phyloP scores from a whole-genome alignment of 1,140 invertebrate genomes.

The Dryas iulia region DNA sequence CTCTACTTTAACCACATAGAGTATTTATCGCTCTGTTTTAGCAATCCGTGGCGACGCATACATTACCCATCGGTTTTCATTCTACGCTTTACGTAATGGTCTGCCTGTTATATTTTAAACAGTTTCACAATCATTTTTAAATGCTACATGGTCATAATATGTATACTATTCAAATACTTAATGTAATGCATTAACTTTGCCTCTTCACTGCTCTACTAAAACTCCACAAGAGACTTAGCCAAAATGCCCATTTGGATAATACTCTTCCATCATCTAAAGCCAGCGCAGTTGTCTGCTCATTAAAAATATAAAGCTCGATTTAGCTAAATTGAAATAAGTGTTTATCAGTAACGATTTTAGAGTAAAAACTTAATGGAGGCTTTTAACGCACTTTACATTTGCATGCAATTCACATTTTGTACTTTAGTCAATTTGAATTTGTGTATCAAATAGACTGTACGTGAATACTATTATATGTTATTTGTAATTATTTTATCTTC shows the following conservation, averaged over 20 bases:
- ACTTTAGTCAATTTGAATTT: background rate
- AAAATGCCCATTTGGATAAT: constrained; percentile 3
- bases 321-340: background rate
- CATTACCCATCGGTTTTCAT: constrained; percentile 43
- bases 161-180: constrained; percentile 9
- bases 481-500: background rate
- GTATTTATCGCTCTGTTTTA: constrained; percentile 6
- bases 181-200: constrained; percentile 17
- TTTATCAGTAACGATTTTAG: background rate
- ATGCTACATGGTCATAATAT: constrained; percentile 16
- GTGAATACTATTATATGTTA: background rate
- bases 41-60: constrained; percentile 46
- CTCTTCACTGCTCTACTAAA: constrained; percentile 6
- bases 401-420: background rate
- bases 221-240: background rate
- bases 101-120: constrained; percentile 12
- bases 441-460: background rate
- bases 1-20: constrained; percentile 16
- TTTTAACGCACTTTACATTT: background rate
- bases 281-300: background rate
- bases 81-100: constrained; percentile 40
- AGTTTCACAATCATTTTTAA: constrained; percentile 17
- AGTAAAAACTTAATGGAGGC: background rate
- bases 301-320: background rate
- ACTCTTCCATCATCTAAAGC: background rate